Base-by-base conservation (phyloP, 2,888 invertebrate species). In the Cataglyphis rosenhaueri region DNA sequence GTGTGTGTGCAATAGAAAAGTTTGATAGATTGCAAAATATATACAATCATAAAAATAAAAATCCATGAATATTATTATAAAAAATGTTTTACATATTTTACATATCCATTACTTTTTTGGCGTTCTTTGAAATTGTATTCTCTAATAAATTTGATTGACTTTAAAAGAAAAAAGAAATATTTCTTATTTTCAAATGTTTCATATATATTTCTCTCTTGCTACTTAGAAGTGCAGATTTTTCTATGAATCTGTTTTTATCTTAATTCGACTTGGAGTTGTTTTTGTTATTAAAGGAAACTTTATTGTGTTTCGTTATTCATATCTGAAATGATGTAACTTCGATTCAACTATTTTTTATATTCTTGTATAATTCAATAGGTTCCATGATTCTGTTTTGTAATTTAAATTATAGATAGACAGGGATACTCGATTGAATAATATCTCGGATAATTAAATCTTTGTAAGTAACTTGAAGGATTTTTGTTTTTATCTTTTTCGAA, bases 201-300 rank as follows among this genome's bases (percentile, higher is more conserved):
- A 12, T 38, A 75, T 52, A 75, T 55, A 55, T 76, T 76, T 75
- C 25, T 29, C 76, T 85, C 84, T 88, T 82, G 71, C 84, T 55
- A 83, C 84, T 87, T 81, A 52, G 41, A 55, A 55, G 55, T 76
- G 41, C 55, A 65, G 65, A 76, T 64, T 70, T 76, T 52, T 82
- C 68, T 73, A 75, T 65, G 65, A 71, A 78, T 84, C 81, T 83
- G 84, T 83, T 82, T 88, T 89, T 86, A 85, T 84, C 88, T 87
- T 85, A 83, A 85, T 68, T 84, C 82, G 81, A 74, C 82, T 87
- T 68, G 76, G 82, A 87, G 86, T 87, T 91, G 90, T 88, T 91
- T 89, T 89, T 90, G 86, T 90, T 91, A 90, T 91, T 90, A 90
- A 81, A 87, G 82, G 82, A 87, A 90, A 88, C 88, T 91, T 89